These are phyloP conservation scores for Limnephilus lunatus DNA, from an alignment of 2,888 invertebrate species.

Conservation along the genomic window DNA sequence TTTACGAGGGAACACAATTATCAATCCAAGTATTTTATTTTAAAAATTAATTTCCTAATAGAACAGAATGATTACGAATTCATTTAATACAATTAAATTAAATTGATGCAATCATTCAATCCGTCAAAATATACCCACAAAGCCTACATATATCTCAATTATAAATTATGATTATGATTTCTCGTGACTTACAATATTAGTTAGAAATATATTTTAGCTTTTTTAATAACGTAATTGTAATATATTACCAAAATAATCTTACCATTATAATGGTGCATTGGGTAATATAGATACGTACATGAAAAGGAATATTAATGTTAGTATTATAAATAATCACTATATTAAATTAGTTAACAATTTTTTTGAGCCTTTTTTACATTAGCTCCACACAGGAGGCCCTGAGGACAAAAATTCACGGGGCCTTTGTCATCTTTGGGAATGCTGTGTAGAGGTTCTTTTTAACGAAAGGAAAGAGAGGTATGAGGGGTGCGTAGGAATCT, in stretches of 20 bases:
- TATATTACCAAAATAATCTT: background rate
- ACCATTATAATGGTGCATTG: background rate
- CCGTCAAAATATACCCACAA: background rate
- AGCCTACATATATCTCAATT: background rate
- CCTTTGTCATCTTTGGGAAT: no score
- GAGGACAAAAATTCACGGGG: no score
- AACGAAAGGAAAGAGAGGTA: no score
- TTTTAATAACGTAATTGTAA: background rate
- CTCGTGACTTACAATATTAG: background rate
- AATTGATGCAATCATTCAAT: background rate
- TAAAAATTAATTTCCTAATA: background rate
- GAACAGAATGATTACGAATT: background rate
- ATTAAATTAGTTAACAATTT: no score
- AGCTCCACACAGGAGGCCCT: no score
- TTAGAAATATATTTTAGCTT: background rate
- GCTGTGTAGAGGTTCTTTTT: no score
- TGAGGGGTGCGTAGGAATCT: no score
- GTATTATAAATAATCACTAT: no score
- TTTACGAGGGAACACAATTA: no score
- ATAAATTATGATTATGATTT: background rate
- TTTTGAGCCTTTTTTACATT: no score
- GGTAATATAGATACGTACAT: background rate
- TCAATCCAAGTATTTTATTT: no score
- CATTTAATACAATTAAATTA: background rate
- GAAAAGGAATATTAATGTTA: background rate